These are phyloP conservation scores for Prostheceraeus crozeri DNA, from an alignment of 2,888 invertebrate genomes.

Conservation along the genomic window DNA sequence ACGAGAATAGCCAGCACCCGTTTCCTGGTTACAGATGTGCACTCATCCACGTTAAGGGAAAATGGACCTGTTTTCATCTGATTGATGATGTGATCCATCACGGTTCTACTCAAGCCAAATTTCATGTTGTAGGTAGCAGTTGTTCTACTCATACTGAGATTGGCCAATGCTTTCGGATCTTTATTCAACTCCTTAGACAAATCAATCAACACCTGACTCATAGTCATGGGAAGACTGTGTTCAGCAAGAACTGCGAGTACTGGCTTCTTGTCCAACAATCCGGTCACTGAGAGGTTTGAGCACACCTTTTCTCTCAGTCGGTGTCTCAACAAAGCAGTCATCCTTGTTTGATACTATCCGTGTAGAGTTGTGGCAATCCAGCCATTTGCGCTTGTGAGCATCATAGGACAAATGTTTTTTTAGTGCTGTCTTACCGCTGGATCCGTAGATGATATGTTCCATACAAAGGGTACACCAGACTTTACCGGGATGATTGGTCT, in stretches of 20 bases:
- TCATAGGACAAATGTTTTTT: too few species aligned
- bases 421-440: too few species aligned
- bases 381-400: too few species aligned
- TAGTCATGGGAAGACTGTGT: constrained; percentile 40
- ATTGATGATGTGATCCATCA: background rate
- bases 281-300: too few species aligned
- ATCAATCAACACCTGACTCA: constrained; percentile 38
- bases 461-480: too few species aligned
- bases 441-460: too few species aligned
- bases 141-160: constrained; percentile 38
- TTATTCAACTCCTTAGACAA: constrained; percentile 29
- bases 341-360: too few species aligned
- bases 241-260: constrained; percentile 41
- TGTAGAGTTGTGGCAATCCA: too few species aligned
- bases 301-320: too few species aligned
- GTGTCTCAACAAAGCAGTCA: too few species aligned
- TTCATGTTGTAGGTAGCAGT: constrained; percentile 11
- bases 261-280: too few species aligned
- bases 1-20: background rate
- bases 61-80: constrained; percentile 31
- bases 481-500: too few species aligned
- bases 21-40: constrained; percentile 8
- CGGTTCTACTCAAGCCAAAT: background rate
- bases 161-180: constrained; percentile 39
- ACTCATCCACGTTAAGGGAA: constrained; percentile 26